These are phyloP conservation scores for Drosophila bunnanda DNA, from an alignment of 2,888 invertebrate species.

Conservation along the genomic window DNA sequence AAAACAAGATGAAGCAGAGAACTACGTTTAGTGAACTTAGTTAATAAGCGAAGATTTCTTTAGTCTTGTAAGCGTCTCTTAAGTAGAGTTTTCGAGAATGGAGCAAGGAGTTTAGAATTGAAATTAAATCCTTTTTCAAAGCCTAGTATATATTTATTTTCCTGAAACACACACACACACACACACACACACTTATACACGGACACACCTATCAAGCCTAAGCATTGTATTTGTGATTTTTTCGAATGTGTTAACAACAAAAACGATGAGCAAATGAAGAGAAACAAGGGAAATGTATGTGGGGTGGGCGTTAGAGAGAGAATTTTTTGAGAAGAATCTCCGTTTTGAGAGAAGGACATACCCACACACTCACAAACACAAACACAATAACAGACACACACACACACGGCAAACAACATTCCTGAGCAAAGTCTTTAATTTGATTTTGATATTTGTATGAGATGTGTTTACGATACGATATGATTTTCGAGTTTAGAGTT, in stretches of 20 bases:
- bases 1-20: conserved; percentile 32
- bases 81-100: conserved; percentile 38
- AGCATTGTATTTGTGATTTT: conserved; percentile 70
- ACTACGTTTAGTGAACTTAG: conserved; percentile 49
- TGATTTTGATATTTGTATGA: conserved; percentile 50
- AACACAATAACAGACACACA: conserved; percentile 26
- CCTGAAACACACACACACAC: conserved; percentile 28
- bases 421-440: conserved; percentile 68
- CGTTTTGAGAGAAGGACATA: conserved; percentile 28
- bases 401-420: conserved; percentile 56
- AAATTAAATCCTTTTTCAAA: conserved; percentile 51
- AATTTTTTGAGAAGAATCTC: conserved; percentile 32
- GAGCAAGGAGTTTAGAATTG: conserved; percentile 31
- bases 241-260: conserved; percentile 45
- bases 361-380: conserved; percentile 32
- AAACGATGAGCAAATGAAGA: conserved; percentile 50
- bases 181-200: conserved; percentile 23
- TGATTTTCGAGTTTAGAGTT: conserved; percentile 40
- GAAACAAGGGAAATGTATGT: conserved; percentile 26
- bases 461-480: conserved; percentile 35
- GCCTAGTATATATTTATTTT: conserved; percentile 61
- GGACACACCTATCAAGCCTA: conserved; percentile 38
- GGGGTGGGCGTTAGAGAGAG: conserved; percentile 10
- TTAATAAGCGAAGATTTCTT: conserved; percentile 56
- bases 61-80: conserved; percentile 56